Conservation (phyloP, 2,797 vertebrate species). For the Enteromius trimaculatus region DNA sequence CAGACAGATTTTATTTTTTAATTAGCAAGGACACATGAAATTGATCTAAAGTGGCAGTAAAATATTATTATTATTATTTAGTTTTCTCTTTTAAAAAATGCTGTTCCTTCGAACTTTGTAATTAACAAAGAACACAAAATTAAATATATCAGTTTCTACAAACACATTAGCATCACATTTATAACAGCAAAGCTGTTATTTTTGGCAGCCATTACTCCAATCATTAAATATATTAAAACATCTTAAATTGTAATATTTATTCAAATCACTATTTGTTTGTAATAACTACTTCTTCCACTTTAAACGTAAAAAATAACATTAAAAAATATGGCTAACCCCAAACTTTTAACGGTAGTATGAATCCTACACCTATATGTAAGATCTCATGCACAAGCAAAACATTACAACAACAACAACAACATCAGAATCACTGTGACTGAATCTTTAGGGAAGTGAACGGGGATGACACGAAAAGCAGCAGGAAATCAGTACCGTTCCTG, state of each 20-base stretch:
- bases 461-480: conserved; percentile 63
- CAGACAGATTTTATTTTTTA: not conserved
- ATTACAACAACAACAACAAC: conserved; percentile 35
- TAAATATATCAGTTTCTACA: not conserved
- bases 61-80: conserved; percentile 5
- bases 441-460: conserved; percentile 25
- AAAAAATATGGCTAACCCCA: not conserved
- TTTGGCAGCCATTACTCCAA: not conserved
- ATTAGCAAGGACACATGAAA: not conserved
- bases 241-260: not conserved
- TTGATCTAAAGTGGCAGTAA: not conserved
- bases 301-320: not conserved
- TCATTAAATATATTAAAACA: not conserved
- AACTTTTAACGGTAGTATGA: not conserved
- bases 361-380: conserved; percentile 21
- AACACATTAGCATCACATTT: not conserved
- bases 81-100: not conserved
- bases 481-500: conserved; percentile 86
- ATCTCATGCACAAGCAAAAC: conserved; percentile 36
- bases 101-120: not conserved
- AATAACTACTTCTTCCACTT: not conserved
- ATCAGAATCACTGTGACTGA: conserved; percentile 28
- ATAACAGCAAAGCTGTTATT: not conserved
- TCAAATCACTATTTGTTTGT: not conserved
- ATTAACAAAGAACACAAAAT: not conserved